Evolutionary conservation across 2,888 invertebrate species (phyloP).

Genomic region (Eledone cirrhosa): DNA sequence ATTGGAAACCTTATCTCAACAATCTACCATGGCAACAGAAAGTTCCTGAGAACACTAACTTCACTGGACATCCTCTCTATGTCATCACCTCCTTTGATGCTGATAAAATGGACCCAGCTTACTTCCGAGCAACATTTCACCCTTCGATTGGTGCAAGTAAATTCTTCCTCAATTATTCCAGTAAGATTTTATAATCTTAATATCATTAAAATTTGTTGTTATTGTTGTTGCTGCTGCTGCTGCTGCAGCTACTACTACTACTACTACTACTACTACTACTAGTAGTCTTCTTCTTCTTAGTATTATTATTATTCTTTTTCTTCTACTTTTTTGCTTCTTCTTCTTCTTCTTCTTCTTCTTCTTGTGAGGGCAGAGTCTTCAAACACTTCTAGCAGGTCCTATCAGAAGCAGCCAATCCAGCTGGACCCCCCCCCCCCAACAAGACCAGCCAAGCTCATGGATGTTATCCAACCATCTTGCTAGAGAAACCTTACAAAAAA

Average conservation of each 20-base stretch:
- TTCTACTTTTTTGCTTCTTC: too few species aligned
- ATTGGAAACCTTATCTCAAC: conserved; percentile 19
- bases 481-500: too few species aligned
- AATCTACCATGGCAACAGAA: conserved; percentile 11
- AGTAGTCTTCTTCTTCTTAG: not conserved
- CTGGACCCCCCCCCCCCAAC: too few species aligned
- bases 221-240: not conserved
- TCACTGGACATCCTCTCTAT: not conserved
- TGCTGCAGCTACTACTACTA: not conserved
- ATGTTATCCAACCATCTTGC: too few species aligned
- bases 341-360: too few species aligned
- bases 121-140: not conserved
- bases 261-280: not conserved
- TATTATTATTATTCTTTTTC: not conserved
- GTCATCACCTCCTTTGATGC: conserved; percentile 3
- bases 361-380: too few species aligned
- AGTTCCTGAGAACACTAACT: not conserved
- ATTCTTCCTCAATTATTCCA: not conserved
- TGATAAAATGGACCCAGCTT: not conserved
- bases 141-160: conserved; percentile 3
- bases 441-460: too few species aligned
- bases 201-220: too few species aligned
- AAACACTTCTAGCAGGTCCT: too few species aligned
- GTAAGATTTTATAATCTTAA: not conserved
- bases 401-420: too few species aligned